Evolutionary conservation across 2,888 invertebrate species (phyloP), one percentile per base, ranked within the genome.

Genomic region (Pyrgus malvae): DNA sequence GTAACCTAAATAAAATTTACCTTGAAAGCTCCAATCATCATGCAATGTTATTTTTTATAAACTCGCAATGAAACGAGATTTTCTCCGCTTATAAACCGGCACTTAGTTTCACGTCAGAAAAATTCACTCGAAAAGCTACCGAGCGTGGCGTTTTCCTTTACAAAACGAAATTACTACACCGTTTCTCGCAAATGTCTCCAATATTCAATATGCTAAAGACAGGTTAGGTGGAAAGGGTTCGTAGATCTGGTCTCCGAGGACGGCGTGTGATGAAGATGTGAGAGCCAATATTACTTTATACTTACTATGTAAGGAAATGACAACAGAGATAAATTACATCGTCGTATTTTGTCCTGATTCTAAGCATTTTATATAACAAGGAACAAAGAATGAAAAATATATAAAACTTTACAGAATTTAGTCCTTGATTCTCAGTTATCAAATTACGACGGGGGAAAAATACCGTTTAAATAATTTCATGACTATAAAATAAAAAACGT

Each of bases 221-320:
- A 76, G 76, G 74, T 76, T 72, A 75, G 74, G 72, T 72, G 69
- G 69, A 78, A 75, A 74, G 76, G 73, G 72, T 66, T 66, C 67
- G 60, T 58, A 37, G 46, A 66, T 57, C 48, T 46, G 56, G 68
- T 62, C 64, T 70, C 59, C 59, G 67, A 63, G 64, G 67, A 70
- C n/a, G n/a, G n/a, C n/a, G n/a, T n/a, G n/a, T 71, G 69, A 68
- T 65, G 66, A 16, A 16, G 16, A 35, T 35, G 8, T 35, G 11
- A 0, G 17, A 17, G 1, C 9, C n/a, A 37, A 37, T 17, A 19
- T 16, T 35, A 16, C 5, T 16, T 14, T 14, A 33, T 14, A 33
- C 12, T n/a, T 6, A 7, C 2, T 33, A 14, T 21, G n/a, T n/a
- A n/a, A n/a, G n/a, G n/a, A n/a, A n/a, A n/a, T n/a, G n/a, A n/a